Evolutionary conservation across 2,888 invertebrate genomes (phyloP), one percentile per base, ranked within the genome.

Genomic region (Xestia c-nigrum): DNA sequence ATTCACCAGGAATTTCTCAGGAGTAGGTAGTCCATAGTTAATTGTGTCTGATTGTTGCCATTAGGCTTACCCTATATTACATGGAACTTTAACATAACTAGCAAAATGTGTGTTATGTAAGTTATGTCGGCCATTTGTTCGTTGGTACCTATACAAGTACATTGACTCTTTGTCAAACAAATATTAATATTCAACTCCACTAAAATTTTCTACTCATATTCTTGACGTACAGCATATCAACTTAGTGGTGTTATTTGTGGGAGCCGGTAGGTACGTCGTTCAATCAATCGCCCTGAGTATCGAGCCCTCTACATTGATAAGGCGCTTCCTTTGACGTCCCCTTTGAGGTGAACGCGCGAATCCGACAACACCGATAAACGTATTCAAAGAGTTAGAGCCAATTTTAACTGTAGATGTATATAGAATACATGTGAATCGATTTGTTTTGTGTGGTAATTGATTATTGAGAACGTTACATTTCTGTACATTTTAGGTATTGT

Each of bases 231-330:
- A 61, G 16, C 24, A 61, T 38, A 61, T 14, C 14, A 57, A 78
- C 14, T 71, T 63, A 69, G 43, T 63, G 40, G 47, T 43, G 38
- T 46, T 40, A 55, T 50, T 76, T 55, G 47, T 61, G 21, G 31
- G 12, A 47, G 61, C n/a, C 57, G 5, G 73, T 65, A 71, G 71
- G 75, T 81, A 76, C 83, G 81, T 78, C 57, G 80, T 81, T 84
- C 83, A 84, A 84, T 85, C 87, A 83, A 84, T 86, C 74, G 80
- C 75, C 46, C n/a, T 57, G 68, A 78, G 80, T 79, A 85, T 81
- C 72, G 74, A 79, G 76, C 85, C 89, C 79, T 88, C 73, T 64
- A 72, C 84, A 76, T 80, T 85, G 89, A 89, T 88, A 89, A 89
- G 85, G 50, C 73, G 84, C 77, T 85, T 81, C 87, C 83, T 87